Base-by-base conservation (phyloP, 2,888 invertebrate genomes). In the Biston betularia region DNA sequence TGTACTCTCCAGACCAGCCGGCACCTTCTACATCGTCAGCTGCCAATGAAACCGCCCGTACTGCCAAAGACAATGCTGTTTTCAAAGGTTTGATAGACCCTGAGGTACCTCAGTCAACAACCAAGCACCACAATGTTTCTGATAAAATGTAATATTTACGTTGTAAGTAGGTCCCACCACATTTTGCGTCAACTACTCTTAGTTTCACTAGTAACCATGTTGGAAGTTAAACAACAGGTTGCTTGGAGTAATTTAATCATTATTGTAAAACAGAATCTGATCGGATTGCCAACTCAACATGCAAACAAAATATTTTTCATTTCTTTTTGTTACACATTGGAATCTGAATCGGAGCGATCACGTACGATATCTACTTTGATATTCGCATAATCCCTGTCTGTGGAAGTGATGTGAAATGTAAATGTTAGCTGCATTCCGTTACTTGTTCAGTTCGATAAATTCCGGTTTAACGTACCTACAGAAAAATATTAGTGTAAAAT, bases 1-100 rank as follows among this genome's bases (percentile, higher is more conserved):
- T 95, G 81, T 96, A 95, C 79, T 83, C 90, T 5, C 88, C 92
- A 0, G 89, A 87, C 3, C 85, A 90, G 50, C 88, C 89, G 0
- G 89, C 80, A 0, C 83, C 91, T 0, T 91, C 91, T 24, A 90
- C 92, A 0, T 91, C 92, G 0, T 89, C 92, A 0, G 90, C 87
- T 1, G 82, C 80, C 0, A 89, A 89, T 38, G 86, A 87, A 6
- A 81, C 81, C 0, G 77, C 74, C 0, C 81, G 83, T 48, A 76
- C 80, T 42, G 71, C 75, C 76, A 89, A 86, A 55, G 89, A 89
- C 49, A 77, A 70, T 6, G 82, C 84, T 33, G 77, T 76, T 34
- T 82, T 87, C 60, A 92, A 89, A 91, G 92, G 92, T 93, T 82
- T 81, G 80, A 63, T 6, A 7, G 46, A 24, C 56, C 42, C 61